Evolutionary conservation across 2,797 vertebrate genomes (phyloP), one percentile per base, ranked within the genome.

Genomic region (Chelmon rostratus): DNA sequence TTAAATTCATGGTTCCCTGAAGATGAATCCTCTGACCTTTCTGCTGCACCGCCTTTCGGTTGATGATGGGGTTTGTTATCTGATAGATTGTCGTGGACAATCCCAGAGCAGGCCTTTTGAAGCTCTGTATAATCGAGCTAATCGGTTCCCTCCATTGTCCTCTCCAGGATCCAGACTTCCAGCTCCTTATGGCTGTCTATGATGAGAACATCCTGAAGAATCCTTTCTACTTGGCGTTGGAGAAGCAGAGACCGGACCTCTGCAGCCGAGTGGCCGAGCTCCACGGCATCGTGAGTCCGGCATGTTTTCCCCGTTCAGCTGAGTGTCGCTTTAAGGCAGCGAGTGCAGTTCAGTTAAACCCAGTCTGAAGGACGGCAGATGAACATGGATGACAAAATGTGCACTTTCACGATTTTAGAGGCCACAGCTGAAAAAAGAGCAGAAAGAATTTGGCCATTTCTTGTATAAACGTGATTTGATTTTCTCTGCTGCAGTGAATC

Each of bases 161-260:
- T 42, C 52, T 72, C 3, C 79, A 95, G 94, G 88, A 83, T 73
- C 83, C 80, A 68, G 90, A 92, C 86, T 64, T 85, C 50, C 81
- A 92, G 92, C 93, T 96, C 96, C 97, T 92, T 95, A 99, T 99
- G 98, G 98, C 98, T 95, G 91, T 97, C 71, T 99, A 99, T 96
- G 98, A 99, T 96, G 98, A 99, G 94, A 96, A 99, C 91, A 95
- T 99, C 89, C 92, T 97, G 93, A 99, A 95, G 94, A 99, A 99
- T 76, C 96, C 97, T 47, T 99, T 99, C 93, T 99, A 98, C 93
- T 75, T 97, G 94, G 96, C 97, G 16, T 90, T 99, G 87, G 96
- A 97, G 91, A 98, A 97, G 89, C 96, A 93, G 81, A 95, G 96
- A 65, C 97, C 97, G 0, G 97, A 99, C 84, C 95, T 99, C 5